phyloP scores from a whole-genome alignment of 1,140 invertebrate genomes.

The Helicorthomorpha holstii region DNA sequence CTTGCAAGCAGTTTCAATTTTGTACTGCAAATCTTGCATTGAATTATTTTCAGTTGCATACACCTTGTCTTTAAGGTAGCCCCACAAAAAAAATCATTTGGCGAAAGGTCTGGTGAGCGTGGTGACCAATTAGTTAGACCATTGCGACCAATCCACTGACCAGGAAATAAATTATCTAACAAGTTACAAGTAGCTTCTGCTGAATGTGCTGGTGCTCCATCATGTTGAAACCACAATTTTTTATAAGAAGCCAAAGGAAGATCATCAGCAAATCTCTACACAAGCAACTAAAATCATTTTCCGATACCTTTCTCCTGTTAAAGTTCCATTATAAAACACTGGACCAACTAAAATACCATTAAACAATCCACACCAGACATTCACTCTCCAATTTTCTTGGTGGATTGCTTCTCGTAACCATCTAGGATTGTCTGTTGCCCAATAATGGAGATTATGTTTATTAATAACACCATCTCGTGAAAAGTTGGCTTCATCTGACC shows the following conservation, averaged over 20 bases:
- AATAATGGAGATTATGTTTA: constrained; percentile 6
- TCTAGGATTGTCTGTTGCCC: constrained; percentile 1
- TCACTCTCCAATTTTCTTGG: constrained; percentile 3
- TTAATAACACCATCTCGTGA: constrained; percentile 4
- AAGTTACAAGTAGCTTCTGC: constrained; percentile 15
- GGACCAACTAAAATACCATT: background rate
- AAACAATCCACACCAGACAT: constrained; percentile 2
- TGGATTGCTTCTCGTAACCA: constrained; percentile 3
- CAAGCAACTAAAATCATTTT: background rate
- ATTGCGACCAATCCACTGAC: constrained; percentile 24
- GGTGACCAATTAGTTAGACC: constrained; percentile 25
- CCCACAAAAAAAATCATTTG: constrained; percentile 27
- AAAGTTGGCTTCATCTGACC: constrained; percentile 7
- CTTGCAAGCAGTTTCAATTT: background rate
- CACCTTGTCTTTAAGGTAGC: constrained; percentile 21
- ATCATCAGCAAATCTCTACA: background rate
- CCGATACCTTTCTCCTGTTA: background rate
- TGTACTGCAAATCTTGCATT: background rate
- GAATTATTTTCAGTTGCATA: constrained; percentile 9
- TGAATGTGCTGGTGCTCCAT: constrained; percentile 25
- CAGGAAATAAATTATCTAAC: constrained; percentile 21
- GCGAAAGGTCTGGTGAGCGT: constrained; percentile 24
- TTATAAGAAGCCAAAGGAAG: background rate
- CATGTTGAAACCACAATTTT: constrained; percentile 21
- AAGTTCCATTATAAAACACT: background rate